Base-by-base conservation (phyloP, 2,113 vertebrate genomes). In the Mola mola region DNA sequence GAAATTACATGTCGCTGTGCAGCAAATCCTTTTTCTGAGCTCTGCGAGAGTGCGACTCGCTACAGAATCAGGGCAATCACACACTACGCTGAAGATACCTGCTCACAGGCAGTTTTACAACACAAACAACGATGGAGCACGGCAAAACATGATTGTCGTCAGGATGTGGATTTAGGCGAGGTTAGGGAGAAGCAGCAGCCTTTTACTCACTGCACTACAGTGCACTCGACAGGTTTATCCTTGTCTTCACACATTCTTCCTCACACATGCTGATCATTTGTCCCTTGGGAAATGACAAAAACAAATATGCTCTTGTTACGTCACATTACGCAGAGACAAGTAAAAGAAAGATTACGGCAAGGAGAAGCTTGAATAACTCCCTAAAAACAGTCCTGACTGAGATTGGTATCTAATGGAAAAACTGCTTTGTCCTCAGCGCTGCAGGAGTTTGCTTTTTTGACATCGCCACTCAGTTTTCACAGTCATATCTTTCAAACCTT, bases 131-230 rank as follows among this genome's bases (percentile, higher is more conserved):
- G 36, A 59, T 61, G 53, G 52, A 81, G 43, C 43, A 73, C 66
- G 24, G 21, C 67, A 38, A 52, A 66, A 62, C 50, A 68, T 66
- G 87, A 89, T 85, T 89, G 84, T 89, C 87, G 15, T 57, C 57
- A 25, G 73, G 44, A 64, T 68, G 51, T 65, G 71, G 34, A 65
- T 72, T 67, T 34, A 20, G 40, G 44, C 43, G 52, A n/a, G 6
- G 49, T 38, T 20, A 28, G 72, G 48, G 53, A 67, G 71, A 20
- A 61, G 60, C 42, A 64, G 37, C 65, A 29, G 47, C 62, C 20
- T 25, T 40, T 9, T 9, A 46, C 74, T 57, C 53, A 40, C 43
- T 43, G 67, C 53, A 51, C 59, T 48, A 37, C 16, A 24, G 58
- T 44, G 22, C 58, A 81, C 56, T 66, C 64, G 55, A 67, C 16